Base-by-base conservation (phyloP, 2,113 vertebrate genomes). In the Peromyscus leucopus region DNA sequence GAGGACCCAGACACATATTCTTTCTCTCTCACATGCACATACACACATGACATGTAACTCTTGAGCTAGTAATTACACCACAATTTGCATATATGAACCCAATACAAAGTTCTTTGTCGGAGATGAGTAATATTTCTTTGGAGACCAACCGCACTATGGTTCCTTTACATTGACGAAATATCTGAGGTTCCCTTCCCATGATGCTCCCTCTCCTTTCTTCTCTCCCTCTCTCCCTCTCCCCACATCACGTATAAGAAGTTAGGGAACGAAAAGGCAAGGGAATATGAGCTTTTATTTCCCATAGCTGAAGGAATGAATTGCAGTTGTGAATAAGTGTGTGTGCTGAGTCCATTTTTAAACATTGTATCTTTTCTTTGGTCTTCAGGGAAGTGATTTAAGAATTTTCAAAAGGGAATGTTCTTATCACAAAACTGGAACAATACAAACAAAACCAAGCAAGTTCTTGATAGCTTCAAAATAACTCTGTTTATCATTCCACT, bases 291-390 rank as follows among this genome's bases (percentile, higher is more conserved):
- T 89, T 87, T 75, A 26, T 75, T 96, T 92, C 48, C 72, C 89
- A 83, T 48, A 94, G 88, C 11, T 85, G 82, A 96, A 71, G 36
- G 46, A 90, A 42, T 69, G 72, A 22, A 65, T 95, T 92, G 26
- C 87, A 84, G 24, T 79, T 89, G 90, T 89, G 39, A 91, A 17
- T 97, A 92, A 91, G 69, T 88, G 13, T 69, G 76, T 95, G 55
- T 72, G 15, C 57, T 72, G 1, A 65, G 19, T 83, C 12, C 57
- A 28, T 71, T 69, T 72, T 65, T 2, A 31, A 85, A 65, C 17
- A 63, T 42, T 42, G 4, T 75, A 11, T 85, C 26, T 65, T 92
- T 88, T 48, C 22, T 95, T 69, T 69, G 39, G 42, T 69, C 92
- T 95, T 91, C 88, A 51, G 69, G 42, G 28, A 51, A 75, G 46